phyloP scores from a whole-genome alignment of 2,797 vertebrate genomes.

The Pseudomugil gertrudae region DNA sequence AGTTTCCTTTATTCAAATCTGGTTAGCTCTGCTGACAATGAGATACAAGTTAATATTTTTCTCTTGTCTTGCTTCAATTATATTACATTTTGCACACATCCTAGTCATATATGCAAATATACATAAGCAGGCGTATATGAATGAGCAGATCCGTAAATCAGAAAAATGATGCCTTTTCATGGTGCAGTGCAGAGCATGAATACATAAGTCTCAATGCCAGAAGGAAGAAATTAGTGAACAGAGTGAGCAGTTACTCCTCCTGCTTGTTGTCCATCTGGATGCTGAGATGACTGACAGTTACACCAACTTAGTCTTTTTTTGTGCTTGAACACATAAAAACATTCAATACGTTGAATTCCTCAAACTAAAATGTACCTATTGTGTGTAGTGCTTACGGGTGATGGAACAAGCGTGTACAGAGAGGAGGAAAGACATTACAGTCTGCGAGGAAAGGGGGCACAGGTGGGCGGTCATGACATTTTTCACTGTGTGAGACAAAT shows the following conservation, averaged over 20 bases:
- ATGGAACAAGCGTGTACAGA: not conserved
- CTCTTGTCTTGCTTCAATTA: too few species aligned
- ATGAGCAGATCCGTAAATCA: not conserved
- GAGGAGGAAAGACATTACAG: not conserved
- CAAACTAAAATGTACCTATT: not conserved
- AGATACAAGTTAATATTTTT: too few species aligned
- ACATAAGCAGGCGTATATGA: not conserved
- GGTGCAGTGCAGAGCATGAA: not conserved
- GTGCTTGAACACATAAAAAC: too few species aligned
- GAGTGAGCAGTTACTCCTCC: too few species aligned
- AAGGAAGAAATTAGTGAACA: not conserved
- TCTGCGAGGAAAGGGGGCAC: not conserved
- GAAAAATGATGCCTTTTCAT: not conserved
- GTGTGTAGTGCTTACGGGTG: not conserved
- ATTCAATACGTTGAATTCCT: not conserved
- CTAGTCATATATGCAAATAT: too few species aligned
- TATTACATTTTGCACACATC: too few species aligned
- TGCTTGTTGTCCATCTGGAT: not conserved
- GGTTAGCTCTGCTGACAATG: too few species aligned
- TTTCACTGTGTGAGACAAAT: not conserved
- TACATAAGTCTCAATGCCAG: not conserved
- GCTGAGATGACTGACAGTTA: not conserved
- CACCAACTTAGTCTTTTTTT: not conserved
- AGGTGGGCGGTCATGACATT: not conserved
- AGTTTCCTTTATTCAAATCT: constrained; percentile 8